These are phyloP conservation scores for Ginglymostoma cirratum DNA, from an alignment of 2,113 vertebrate species.

Conservation along the genomic window DNA sequence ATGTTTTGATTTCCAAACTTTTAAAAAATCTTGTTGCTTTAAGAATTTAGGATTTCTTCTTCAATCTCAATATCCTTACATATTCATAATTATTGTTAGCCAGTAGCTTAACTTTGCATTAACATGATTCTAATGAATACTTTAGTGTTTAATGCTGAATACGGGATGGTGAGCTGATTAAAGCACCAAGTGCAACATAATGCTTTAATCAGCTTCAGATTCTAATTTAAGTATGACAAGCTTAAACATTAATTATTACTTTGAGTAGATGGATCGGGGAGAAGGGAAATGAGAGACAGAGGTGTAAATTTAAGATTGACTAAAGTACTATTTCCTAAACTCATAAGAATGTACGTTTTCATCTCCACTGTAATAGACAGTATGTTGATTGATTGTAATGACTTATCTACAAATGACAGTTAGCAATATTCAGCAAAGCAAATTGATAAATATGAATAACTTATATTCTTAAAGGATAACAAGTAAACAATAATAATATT, in stretches of 20 bases:
- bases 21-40: background rate
- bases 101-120: conserved; percentile 1
- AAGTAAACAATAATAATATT: background rate
- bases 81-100: background rate
- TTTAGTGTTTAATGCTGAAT: background rate
- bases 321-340: background rate
- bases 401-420: background rate
- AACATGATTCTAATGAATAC: conserved; percentile 4
- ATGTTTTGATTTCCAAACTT: background rate
- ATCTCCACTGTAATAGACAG: background rate
- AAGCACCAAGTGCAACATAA: background rate
- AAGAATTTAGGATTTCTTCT: conserved; percentile 9
- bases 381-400: background rate
- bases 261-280: background rate
- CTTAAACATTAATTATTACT: conserved; percentile 30
- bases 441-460: background rate
- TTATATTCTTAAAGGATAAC: background rate
- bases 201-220: conserved; percentile 19
- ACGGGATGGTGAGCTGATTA: background rate
- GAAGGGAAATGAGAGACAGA: background rate
- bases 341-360: background rate
- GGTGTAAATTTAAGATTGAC: background rate
- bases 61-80: background rate
- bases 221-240: background rate
- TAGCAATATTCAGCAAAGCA: background rate